Base-by-base conservation (phyloP, 1,140 invertebrate genomes). In the Leptonema lineaticorne region DNA sequence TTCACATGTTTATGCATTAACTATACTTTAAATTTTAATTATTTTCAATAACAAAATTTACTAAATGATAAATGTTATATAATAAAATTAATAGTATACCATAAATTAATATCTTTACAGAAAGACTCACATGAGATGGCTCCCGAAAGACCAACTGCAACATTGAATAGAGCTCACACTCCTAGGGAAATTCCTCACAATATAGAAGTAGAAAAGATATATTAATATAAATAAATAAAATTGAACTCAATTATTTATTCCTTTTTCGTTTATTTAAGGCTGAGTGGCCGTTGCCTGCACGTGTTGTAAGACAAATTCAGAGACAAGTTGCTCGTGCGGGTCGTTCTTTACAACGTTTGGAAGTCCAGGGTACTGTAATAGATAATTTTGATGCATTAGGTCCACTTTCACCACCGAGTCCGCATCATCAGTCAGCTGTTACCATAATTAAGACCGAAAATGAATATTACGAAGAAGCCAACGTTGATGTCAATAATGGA, bases 371-470 rank as follows among this genome's bases (percentile, higher is more conserved):
- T 20, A 74, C 80, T n/a, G 75, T 83, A 74, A 82, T 83, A 63
- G 81, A 82, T 75, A 83, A 83, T 73, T 82, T 83, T 67, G 81
- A 82, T 59, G 78, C 81, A 57, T 77, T 83, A 11, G 81, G 81
- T 8, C 79, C 77, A 0, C 68, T 68, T 26, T 69, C 71, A 9
- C 71, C 68, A 8, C 67, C 67, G 30, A 58, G 50, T 37, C 64
- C 64, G n/a, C 53, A 26, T 16, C 48, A 37, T 24, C 48, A 27
- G 9, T 8, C 41, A 2, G 2, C 16, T 16, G 24, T 46, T 9
- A 26, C 24, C 7, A 8, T 16, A 11, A 16, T 63, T 6, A 63
- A 63, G 16, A 37, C 3, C 18, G 59, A 63, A 27, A 22, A 6
- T 5, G 59, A 63, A 11, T 63, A 24, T 26, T 63, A 63, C 41